These are phyloP conservation scores for Trissolcus basalis DNA, from an alignment of 1,140 invertebrate genomes.

Conservation along the genomic window DNA sequence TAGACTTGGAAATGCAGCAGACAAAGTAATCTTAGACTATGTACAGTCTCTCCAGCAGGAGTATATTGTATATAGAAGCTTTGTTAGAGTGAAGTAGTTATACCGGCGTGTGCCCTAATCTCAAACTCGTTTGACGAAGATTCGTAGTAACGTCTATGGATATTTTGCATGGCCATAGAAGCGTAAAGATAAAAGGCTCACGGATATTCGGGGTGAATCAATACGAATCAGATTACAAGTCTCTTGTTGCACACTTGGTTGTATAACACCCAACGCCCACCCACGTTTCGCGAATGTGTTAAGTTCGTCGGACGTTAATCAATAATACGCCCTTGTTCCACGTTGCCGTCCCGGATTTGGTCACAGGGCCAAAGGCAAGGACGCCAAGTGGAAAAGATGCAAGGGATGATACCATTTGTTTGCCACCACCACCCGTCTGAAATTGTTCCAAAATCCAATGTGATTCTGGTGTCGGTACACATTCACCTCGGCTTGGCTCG, in stretches of 20 bases:
- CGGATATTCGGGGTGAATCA: slow-evolving; percentile 30
- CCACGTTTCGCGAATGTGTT: slow-evolving; percentile 51
- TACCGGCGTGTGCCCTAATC: too few relatives aligned
- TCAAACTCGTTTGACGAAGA: too few relatives aligned
- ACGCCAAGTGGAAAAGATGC: slow-evolving; percentile 23
- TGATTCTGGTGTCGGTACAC: not conserved
- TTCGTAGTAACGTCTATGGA: not conserved
- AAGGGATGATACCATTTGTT: slow-evolving; percentile 3
- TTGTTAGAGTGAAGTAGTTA: too few relatives aligned
- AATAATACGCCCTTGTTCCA: slow-evolving; percentile 48
- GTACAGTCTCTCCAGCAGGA: too few relatives aligned
- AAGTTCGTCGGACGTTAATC: slow-evolving; percentile 56
- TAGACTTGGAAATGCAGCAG: too few relatives aligned
- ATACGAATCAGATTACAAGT: slow-evolving; percentile 52
- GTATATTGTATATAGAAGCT: too few relatives aligned
- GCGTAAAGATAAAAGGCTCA: slow-evolving; percentile 19
- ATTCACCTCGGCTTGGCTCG: too few relatives aligned
- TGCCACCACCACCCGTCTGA: not conserved
- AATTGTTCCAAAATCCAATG: not conserved
- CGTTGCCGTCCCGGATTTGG: slow-evolving; percentile 48
- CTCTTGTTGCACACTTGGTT: slow-evolving; percentile 50
- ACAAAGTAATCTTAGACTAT: too few relatives aligned
- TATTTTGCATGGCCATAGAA: not conserved
- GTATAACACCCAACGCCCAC: slow-evolving; percentile 41
- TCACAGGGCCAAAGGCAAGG: slow-evolving; percentile 51